Conservation (phyloP, 2,113 vertebrate species). For the Tychaedon coryphoeus region DNA sequence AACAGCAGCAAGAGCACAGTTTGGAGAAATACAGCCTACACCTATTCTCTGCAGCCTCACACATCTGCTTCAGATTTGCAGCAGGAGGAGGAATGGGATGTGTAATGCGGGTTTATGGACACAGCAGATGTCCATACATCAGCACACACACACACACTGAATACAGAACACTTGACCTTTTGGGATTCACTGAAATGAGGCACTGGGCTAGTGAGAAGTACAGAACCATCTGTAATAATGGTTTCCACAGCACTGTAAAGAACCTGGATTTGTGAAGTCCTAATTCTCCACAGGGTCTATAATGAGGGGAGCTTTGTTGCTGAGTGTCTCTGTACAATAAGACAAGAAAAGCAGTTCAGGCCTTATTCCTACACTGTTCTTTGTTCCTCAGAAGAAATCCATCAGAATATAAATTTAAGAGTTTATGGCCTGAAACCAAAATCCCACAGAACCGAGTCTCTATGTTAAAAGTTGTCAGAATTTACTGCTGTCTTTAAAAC, state of each 20-base stretch:
- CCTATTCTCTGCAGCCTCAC: neutral
- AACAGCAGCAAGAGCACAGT: neutral
- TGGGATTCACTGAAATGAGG: neutral
- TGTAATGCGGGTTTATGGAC: neutral
- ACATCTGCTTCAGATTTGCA: slow-evolving; percentile 3
- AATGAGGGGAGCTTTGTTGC: neutral
- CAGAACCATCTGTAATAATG: neutral
- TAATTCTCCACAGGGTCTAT: neutral
- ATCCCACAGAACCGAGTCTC: neutral
- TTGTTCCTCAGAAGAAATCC: neutral
- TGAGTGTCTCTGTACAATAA: neutral
- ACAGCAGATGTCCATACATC: neutral
- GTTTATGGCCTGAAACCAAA: neutral
- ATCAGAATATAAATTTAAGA: neutral
- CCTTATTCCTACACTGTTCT: neutral
- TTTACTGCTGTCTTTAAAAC: neutral
- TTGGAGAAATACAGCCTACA: neutral
- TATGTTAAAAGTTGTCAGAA: neutral
- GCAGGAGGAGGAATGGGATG: neutral
- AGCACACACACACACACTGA: neutral
- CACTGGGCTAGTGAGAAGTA: neutral
- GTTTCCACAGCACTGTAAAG: neutral
- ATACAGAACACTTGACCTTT: neutral
- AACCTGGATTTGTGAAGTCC: neutral
- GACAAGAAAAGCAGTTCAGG: neutral